Evolutionary conservation across 2,888 invertebrate genomes (phyloP), one percentile per base, ranked within the genome.

Genomic region (Lochmaea capreae): DNA sequence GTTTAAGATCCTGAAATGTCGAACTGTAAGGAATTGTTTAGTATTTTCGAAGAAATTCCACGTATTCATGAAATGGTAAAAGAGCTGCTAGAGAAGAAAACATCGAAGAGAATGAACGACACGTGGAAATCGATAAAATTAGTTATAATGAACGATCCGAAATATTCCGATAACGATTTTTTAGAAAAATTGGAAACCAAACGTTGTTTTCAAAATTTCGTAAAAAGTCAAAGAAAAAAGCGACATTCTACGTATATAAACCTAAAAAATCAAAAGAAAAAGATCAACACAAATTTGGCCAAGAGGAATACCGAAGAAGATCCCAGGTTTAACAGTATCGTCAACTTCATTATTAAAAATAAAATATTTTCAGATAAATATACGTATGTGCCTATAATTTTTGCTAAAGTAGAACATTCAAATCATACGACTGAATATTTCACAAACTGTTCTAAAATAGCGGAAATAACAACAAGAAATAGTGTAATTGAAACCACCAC

Each of bases 321-420:
- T 58, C 58, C 68, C 16, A 65, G 71, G 22, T 74, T 76, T 61
- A 71, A 77, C 22, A 74, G 73, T 42, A 80, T 81, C 26, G 66
- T 77, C 10, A 76, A 74, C 62, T 79, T 77, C 63, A 77, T 81
- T 16, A 70, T 73, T 52, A 79, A 74, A 67, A 79, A 80, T 67
- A 77, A 77, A 71, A 75, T 76, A 10, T 80, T 80, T 66, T 68
- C 76, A 49, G 77, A 79, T 33, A 73, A 71, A 6, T 79, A 74
- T 43, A 81, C 79, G 12, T 80, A 77, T 57, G 76, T 80, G 12
- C 81, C 81, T 2, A 66, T 81, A 39, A n/a, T 81, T 43, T 81
- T 80, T 67, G 79, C 77, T 1, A 77, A 79, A 16, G 73, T 79
- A 6, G 59, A 49, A 49, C 14, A 49, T 49, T 5, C 49, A 49